Evolutionary conservation across 1,140 invertebrate species (phyloP).

Genomic region (Aphaenogaster floridana): DNA sequence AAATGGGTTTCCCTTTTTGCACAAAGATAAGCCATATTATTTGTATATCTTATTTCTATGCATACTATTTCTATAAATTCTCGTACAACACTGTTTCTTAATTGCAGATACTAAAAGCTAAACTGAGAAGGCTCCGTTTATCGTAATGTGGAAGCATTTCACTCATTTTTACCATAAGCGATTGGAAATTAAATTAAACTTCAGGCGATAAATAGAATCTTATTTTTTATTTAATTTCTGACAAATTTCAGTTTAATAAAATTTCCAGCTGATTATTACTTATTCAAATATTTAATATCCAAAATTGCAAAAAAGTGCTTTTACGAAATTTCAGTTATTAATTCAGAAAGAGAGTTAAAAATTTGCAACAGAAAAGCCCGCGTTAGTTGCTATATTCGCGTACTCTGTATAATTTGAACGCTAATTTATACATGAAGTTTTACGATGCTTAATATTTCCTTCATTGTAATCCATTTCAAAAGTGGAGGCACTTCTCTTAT

Average conservation of each 20-base stretch:
- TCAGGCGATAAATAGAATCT: background rate
- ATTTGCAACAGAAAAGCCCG: background rate
- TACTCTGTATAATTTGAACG: constrained; percentile 4
- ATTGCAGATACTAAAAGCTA: constrained; percentile 4
- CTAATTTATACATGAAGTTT: background rate
- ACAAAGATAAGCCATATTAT: constrained; percentile 14
- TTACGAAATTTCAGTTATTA: constrained; percentile 17
- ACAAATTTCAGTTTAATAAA: background rate
- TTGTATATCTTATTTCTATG: constrained; percentile 8
- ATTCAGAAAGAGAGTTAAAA: constrained; percentile 11
- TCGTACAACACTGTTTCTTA: background rate
- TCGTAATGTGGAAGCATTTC: background rate
- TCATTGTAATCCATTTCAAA: background rate
- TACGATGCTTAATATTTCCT: background rate
- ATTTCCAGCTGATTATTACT: background rate
- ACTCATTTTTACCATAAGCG: background rate
- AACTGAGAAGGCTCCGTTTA: constrained; percentile 8
- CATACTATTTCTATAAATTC: constrained; percentile 25
- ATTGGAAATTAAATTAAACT: constrained; percentile 3
- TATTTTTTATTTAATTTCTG: constrained; percentile 20
- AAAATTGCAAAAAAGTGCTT: background rate
- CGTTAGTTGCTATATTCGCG: background rate
- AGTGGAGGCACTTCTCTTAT: background rate
- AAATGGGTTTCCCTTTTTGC: constrained; percentile 31
- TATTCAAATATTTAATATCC: constrained; percentile 7